phyloP scores from a whole-genome alignment of 1,140 invertebrate species.

The Caerostris extrusa region DNA sequence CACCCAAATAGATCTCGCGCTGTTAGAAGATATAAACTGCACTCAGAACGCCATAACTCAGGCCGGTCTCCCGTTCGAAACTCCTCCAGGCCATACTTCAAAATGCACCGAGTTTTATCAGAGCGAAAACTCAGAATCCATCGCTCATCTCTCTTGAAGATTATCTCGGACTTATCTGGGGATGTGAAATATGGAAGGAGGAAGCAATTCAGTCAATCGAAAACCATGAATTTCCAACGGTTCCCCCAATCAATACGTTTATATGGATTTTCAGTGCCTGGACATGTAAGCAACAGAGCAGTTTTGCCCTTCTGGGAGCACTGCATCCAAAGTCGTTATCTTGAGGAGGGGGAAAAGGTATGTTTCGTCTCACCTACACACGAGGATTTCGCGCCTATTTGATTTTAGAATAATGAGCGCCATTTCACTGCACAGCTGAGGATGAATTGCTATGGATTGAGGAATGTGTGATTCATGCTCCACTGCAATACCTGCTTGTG shows the following conservation, averaged over 20 bases:
- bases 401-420: too few relatives aligned
- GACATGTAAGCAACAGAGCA: neutral
- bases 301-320: too few relatives aligned
- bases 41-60: neutral
- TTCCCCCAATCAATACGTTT: neutral
- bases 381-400: too few relatives aligned
- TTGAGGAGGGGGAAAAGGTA: neutral
- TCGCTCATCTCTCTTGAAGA: slow-evolving; percentile 28
- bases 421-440: too few relatives aligned
- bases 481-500: too few relatives aligned
- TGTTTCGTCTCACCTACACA: too few relatives aligned
- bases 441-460: too few relatives aligned
- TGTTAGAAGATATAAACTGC: neutral
- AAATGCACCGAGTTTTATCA: slow-evolving; percentile 51
- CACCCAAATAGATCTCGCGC: too few relatives aligned
- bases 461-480: too few relatives aligned
- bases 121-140: slow-evolving; percentile 24
- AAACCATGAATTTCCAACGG: slow-evolving; percentile 24
- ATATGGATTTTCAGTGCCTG: neutral
- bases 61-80: neutral
- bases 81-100: neutral
- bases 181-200: slow-evolving; percentile 40
- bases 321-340: slow-evolving; percentile 5
- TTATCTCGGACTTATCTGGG: slow-evolving; percentile 22
- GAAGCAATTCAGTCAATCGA: slow-evolving; percentile 45